phyloP scores from a whole-genome alignment of 2,113 vertebrate species.

The Pantherophis guttatus region DNA sequence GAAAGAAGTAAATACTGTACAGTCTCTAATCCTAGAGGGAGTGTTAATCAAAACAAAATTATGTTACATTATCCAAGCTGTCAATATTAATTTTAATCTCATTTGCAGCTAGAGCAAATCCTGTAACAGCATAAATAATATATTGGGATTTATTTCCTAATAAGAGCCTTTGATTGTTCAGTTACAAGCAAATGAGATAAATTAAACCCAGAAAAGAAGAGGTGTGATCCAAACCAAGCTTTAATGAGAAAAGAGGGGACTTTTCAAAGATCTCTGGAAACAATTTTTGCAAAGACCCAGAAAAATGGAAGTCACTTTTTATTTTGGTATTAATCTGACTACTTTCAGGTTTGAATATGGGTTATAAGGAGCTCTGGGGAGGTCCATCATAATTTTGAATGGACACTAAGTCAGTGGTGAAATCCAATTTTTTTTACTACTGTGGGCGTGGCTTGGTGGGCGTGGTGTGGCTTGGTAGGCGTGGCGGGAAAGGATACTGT shows the following conservation, averaged over 20 bases:
- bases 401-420: not conserved
- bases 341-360: not conserved
- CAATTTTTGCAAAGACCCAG: not conserved
- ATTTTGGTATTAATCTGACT: not conserved
- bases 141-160: conserved; percentile 30
- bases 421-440: no score
- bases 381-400: not conserved
- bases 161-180: conserved; percentile 28
- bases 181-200: conserved; percentile 14
- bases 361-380: not conserved
- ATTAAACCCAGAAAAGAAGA: conserved; percentile 18
- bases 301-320: not conserved
- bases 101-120: conserved; percentile 31
- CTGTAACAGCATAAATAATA: conserved; percentile 36
- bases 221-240: not conserved
- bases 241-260: not conserved
- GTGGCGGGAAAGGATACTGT: no score
- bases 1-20: conserved; percentile 14
- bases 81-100: conserved; percentile 41
- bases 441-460: no score
- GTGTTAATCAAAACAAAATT: conserved; percentile 36
- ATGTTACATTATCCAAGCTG: conserved; percentile 31
- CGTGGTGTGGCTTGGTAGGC: no score
- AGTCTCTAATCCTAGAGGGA: conserved; percentile 10
- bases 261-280: not conserved